phyloP scores from a whole-genome alignment of 37 sponge, comb jelly and placozoan species.

The Axinella damicornis region DNA sequence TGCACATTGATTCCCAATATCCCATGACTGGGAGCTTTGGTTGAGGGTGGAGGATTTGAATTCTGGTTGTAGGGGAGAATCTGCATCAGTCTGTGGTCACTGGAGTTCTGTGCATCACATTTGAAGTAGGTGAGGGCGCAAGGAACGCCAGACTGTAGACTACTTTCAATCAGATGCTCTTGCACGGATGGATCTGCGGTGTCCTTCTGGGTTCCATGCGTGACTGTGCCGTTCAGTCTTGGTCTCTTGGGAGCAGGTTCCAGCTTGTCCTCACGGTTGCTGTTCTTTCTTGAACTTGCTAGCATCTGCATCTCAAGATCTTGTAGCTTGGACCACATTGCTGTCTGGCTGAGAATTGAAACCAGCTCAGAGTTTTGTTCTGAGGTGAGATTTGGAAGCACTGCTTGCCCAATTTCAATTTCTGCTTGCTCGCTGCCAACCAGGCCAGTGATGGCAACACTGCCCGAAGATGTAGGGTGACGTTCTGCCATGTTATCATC shows the following conservation, averaged over 20 bases:
- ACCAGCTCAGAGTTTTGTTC: conserved; percentile 16
- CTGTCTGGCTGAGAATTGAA: conserved; percentile 10
- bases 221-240: conserved; percentile 35
- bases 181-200: background rate
- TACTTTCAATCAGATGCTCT: conserved; percentile 32
- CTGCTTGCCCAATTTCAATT: conserved; percentile 1
- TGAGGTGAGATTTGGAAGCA: conserved; percentile 3
- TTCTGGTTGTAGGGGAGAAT: conserved; percentile 10
- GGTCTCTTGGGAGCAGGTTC: conserved; percentile 34
- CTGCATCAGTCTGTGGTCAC: background rate
- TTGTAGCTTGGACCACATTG: conserved; percentile 28
- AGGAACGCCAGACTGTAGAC: conserved; percentile 32
- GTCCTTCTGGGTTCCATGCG: background rate
- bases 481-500: background rate
- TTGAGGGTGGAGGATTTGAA: background rate
- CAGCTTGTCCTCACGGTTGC: background rate
- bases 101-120: background rate
- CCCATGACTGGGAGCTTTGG: background rate
- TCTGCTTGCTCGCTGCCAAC: conserved; percentile 11
- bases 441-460: conserved; percentile 19
- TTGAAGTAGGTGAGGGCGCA: conserved; percentile 42
- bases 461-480: background rate
- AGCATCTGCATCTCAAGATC: conserved; percentile 35
- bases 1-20: background rate
- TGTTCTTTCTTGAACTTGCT: conserved; percentile 31